A percentile compares a stretch with the other conserved stretches of the same genome.
These are phyloP conservation scores for Drosophila pullipes DNA, from an alignment of 2,888 invertebrate species.

Conservation along the genomic window DNA sequence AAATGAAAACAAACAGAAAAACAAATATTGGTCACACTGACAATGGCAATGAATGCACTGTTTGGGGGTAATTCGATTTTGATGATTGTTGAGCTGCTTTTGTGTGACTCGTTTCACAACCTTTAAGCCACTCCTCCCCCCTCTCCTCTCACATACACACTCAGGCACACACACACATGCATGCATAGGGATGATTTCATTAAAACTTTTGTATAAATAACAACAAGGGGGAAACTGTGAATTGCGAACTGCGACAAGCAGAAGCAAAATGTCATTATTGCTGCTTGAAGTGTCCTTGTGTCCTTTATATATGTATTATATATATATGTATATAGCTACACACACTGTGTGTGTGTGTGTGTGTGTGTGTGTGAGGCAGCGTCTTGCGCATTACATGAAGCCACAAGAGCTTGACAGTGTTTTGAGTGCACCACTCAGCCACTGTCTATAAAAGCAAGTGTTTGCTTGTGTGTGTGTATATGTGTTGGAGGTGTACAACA, in stretches of 20 bases:
- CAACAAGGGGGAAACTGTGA: slow-evolving; percentile 31
- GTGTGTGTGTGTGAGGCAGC: slow-evolving; percentile 17
- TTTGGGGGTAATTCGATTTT: slow-evolving; percentile 38
- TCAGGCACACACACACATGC: not conserved
- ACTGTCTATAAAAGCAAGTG: slow-evolving; percentile 4
- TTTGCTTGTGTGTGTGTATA: not conserved
- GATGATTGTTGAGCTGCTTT: slow-evolving; percentile 36
- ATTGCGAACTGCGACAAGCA: slow-evolving; percentile 28
- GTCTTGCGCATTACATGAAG: slow-evolving; percentile 49
- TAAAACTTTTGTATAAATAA: slow-evolving; percentile 67
- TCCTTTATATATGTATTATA: not conserved
- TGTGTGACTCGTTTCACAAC: slow-evolving; percentile 10
- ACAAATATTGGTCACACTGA: slow-evolving; percentile 18
- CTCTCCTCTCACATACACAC: not conserved
- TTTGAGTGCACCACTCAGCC: slow-evolving; percentile 49
- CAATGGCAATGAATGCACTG: slow-evolving; percentile 35
- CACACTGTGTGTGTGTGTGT: not conserved
- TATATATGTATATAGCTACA: not conserved
- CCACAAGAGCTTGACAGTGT: slow-evolving; percentile 38
- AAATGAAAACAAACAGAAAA: not conserved
- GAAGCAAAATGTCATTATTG: slow-evolving; percentile 64
- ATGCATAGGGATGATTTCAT: slow-evolving; percentile 55
- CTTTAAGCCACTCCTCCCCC: not conserved
- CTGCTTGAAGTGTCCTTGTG: slow-evolving; percentile 58
- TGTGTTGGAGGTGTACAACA: not conserved